These are phyloP conservation scores for Melolontha melolontha DNA, from an alignment of 2,888 invertebrate genomes.

Conservation along the genomic window DNA sequence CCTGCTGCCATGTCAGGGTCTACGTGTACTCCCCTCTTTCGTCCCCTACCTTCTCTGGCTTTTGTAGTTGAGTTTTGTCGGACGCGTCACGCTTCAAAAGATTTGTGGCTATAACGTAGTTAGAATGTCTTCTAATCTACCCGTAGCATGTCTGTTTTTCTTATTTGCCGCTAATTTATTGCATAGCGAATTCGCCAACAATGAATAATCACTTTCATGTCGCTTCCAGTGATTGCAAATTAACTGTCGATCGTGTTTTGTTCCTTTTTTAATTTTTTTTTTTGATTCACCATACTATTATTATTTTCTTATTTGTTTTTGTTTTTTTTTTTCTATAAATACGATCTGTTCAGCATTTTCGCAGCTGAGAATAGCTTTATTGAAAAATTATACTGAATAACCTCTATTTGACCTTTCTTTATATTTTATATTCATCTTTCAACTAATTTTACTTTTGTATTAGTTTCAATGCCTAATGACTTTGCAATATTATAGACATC, in stretches of 20 bases:
- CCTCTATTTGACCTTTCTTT: conserved; percentile 22
- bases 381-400: conserved; percentile 9
- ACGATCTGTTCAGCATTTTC: not conserved
- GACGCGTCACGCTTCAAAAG: conserved; percentile 40
- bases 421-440: not conserved
- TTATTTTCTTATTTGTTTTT: not conserved
- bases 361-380: not conserved
- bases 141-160: conserved; percentile 30
- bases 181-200: conserved; percentile 16
- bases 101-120: conserved; percentile 39
- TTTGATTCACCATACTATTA: not conserved
- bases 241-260: conserved; percentile 6
- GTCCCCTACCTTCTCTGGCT: conserved; percentile 13
- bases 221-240: conserved; percentile 19
- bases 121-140: conserved; percentile 34
- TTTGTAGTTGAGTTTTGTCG: conserved; percentile 39
- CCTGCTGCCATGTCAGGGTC: conserved; percentile 47
- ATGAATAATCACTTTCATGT: conserved; percentile 28
- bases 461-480: not conserved
- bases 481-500: too few relatives aligned
- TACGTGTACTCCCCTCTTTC: conserved; percentile 38
- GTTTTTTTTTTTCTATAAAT: not conserved
- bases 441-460: not conserved
- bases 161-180: conserved; percentile 38
- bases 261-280: conserved; percentile 5